Evolutionary conservation across 1,140 invertebrate genomes (phyloP).

Genomic region (Danaus plexippus): DNA sequence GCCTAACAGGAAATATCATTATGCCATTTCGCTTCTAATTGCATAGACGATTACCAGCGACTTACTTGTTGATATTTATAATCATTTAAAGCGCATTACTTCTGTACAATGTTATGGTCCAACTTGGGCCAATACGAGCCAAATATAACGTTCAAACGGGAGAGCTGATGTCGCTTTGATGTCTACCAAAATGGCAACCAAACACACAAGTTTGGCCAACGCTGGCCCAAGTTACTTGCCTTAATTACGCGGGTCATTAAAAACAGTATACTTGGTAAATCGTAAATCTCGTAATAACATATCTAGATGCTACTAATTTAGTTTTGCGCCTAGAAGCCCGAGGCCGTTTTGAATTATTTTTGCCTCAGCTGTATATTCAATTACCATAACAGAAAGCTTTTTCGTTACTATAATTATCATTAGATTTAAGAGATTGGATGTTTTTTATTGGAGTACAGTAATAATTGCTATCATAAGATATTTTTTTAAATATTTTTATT

Average conservation of each 20-base stretch:
- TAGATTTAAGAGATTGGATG: too few species aligned
- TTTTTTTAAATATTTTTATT: too few species aligned
- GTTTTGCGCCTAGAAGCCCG: slow-evolving; percentile 4
- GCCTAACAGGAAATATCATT: too few species aligned
- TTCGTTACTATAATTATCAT: too few species aligned
- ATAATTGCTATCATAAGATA: too few species aligned
- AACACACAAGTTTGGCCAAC: slow-evolving; percentile 4
- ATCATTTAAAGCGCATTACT: slow-evolving; percentile 29
- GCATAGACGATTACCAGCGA: slow-evolving; percentile 25
- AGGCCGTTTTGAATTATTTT: slow-evolving; percentile 10
- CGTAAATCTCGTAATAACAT: slow-evolving; percentile 10
- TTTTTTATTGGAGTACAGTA: too few species aligned
- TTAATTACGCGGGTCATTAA: too few species aligned
- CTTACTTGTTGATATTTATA: slow-evolving; percentile 22
- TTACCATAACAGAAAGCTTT: neutral
- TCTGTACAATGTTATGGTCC: slow-evolving; percentile 3
- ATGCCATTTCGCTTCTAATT: slow-evolving; percentile 17
- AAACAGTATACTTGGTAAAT: neutral
- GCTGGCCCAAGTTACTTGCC: slow-evolving; percentile 1
- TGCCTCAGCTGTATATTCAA: slow-evolving; percentile 7
- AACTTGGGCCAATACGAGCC: too few species aligned
- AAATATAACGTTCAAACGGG: too few species aligned
- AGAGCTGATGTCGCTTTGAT: too few species aligned
- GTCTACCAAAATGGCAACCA: neutral
- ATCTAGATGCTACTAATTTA: slow-evolving; percentile 7